These are phyloP conservation scores for Botia kubotai DNA, from an alignment of 2,797 vertebrate species.

Conservation along the genomic window DNA sequence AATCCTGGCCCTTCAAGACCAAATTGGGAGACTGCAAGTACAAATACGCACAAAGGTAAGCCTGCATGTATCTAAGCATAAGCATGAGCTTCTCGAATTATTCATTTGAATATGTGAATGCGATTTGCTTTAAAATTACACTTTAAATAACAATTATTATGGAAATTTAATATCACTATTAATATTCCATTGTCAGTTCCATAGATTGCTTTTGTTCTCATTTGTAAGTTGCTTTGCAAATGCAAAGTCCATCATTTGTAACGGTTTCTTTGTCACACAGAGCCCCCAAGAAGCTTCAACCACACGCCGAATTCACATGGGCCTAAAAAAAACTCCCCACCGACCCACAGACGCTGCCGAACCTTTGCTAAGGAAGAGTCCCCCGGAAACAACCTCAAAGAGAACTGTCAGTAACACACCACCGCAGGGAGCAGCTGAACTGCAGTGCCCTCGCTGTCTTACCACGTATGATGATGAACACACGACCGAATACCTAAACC, in stretches of 20 bases:
- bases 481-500: constrained; percentile 84
- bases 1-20: constrained; percentile 86
- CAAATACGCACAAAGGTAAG: constrained; percentile 84
- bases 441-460: constrained; percentile 88
- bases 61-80: neutral
- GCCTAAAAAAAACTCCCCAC: constrained; percentile 71
- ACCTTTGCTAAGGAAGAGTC: constrained; percentile 68
- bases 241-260: neutral
- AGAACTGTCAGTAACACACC: constrained; percentile 58
- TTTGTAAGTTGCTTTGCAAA: no score
- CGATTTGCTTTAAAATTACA: no score
- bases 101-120: neutral
- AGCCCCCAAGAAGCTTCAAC: constrained; percentile 68
- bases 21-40: constrained; percentile 79
- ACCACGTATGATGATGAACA: constrained; percentile 81
- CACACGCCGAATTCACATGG: constrained; percentile 73
- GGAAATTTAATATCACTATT: no score
- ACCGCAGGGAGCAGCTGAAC: constrained; percentile 74
- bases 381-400: constrained; percentile 60
- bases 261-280: constrained; percentile 64
- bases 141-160: no score
- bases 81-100: neutral
- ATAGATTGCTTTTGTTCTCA: no score
- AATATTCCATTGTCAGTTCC: no score
- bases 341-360: constrained; percentile 70